Conservation (phyloP, 2,113 vertebrate genomes). For the Pionites leucogaster region DNA sequence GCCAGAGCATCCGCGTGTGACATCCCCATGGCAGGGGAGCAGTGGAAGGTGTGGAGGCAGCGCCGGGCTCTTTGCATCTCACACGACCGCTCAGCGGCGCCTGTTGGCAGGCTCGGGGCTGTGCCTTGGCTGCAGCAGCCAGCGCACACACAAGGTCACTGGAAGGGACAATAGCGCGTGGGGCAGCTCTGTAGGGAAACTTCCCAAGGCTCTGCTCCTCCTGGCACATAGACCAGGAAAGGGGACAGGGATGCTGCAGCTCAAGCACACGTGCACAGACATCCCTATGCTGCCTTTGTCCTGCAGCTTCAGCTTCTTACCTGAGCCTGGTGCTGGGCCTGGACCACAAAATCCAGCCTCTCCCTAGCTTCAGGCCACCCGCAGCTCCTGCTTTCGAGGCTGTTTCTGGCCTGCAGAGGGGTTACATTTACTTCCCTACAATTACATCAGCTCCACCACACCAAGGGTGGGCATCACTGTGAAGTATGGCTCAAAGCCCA, state of each 20-base stretch:
- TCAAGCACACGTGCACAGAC: rapidly evolving
- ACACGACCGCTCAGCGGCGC: rapidly evolving
- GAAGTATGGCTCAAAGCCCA: neutral
- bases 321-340: neutral
- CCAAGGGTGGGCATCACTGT: rapidly evolving
- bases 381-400: neutral
- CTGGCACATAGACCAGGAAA: neutral
- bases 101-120: neutral
- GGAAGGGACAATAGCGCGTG: constrained; percentile 38
- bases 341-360: neutral
- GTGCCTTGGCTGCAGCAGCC: constrained; percentile 32
- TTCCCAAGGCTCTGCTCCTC: neutral
- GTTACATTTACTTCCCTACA: no score
- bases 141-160: constrained; percentile 36
- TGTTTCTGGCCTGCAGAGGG: neutral
- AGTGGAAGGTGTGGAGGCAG: rapidly evolving
- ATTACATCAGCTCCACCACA: rapidly evolving
- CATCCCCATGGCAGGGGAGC: rapidly evolving
- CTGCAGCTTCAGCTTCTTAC: neutral
- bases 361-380: neutral
- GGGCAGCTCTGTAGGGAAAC: neutral
- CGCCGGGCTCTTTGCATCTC: rapidly evolving
- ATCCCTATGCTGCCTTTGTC: rapidly evolving
- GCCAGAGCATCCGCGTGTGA: neutral
- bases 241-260: neutral